Evolutionary conservation across 2,888 invertebrate genomes (phyloP).

Genomic region (Terebella lapidaria): DNA sequence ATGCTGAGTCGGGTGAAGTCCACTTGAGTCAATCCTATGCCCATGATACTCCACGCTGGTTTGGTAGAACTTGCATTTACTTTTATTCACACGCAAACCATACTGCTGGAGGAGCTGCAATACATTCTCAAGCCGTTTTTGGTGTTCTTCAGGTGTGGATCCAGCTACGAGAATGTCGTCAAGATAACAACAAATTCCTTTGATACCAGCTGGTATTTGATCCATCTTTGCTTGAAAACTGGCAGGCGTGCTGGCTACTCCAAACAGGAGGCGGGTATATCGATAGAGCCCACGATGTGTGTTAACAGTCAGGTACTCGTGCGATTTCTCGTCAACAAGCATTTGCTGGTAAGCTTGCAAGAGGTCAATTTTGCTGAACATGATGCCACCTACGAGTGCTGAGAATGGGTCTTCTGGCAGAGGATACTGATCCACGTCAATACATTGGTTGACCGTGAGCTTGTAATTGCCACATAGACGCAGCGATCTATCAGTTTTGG

Average conservation of each 20-base stretch:
- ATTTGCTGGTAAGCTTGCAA: not conserved
- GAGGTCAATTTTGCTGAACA: not conserved
- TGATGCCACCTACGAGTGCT: not conserved
- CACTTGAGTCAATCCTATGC: not conserved
- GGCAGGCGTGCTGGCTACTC: not conserved
- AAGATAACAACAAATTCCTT: not conserved
- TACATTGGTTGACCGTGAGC: not conserved
- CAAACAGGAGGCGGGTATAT: not conserved
- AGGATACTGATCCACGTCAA: not conserved
- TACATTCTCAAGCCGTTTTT: not conserved
- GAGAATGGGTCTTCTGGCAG: not conserved
- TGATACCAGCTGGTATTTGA: not conserved
- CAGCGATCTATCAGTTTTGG: not conserved
- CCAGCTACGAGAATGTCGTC: not conserved
- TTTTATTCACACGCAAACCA: not conserved
- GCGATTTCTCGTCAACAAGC: not conserved
- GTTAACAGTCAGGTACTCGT: not conserved
- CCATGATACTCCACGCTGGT: not conserved
- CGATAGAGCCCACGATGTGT: not conserved
- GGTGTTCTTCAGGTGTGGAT: not conserved
- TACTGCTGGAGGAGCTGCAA: not conserved
- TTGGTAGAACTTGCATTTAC: not conserved
- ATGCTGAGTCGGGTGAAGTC: not conserved
- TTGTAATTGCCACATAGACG: slow-evolving; percentile 2
- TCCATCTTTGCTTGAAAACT: not conserved